Base-by-base conservation (phyloP, 2,797 vertebrate species). In the Sibirionetta formosa region DNA sequence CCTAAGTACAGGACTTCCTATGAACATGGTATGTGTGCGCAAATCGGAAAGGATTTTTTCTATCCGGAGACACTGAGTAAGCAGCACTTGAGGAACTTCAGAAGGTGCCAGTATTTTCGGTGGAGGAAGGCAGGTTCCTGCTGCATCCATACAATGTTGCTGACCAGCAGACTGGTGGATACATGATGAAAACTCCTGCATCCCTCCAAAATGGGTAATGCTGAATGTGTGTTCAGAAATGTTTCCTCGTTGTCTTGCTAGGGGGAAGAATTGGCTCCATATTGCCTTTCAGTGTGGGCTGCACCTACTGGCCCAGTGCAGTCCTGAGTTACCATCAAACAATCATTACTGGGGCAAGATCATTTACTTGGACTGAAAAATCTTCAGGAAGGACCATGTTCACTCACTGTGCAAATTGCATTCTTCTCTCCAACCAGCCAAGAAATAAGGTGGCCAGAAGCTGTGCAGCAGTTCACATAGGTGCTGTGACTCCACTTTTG, bases 11-110 rank as follows among this genome's bases (percentile, higher is more conserved):
- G 57, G 58, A 50, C 20, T 54, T 33, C 4, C 7, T 15, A 17
- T 24, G 23, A 5, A 1, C 15, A 2, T 2, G 20, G 31, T 12
- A 0, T 2, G 19, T 3, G 8, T 46, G 27, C 36, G 14, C 10
- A 24, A 2, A n/a, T 27, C 11, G 5, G 35, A 65, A 63, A 33
- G 36, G 2, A 26, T 70, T 51, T 69, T 48, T 46, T 6, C 26
- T 18, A 9, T n/a, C 16, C 1, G 0, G 5, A 48, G 33, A 53
- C 57, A 64, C 24, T 40, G 42, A 23, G 26, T 6, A 10, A 48
- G 15, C 29, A 68, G 29, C 38, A 8, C 46, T 46, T 88, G 33
- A 66, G 72, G 26, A 63, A 36, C 53, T 58, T 60, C 72, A 86
- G 54, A 51, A 57, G 22, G 16, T 64, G 58, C 10, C 5, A 4